phyloP scores from a whole-genome alignment of 2,113 vertebrate genomes.

The Pangasianodon gigas region DNA sequence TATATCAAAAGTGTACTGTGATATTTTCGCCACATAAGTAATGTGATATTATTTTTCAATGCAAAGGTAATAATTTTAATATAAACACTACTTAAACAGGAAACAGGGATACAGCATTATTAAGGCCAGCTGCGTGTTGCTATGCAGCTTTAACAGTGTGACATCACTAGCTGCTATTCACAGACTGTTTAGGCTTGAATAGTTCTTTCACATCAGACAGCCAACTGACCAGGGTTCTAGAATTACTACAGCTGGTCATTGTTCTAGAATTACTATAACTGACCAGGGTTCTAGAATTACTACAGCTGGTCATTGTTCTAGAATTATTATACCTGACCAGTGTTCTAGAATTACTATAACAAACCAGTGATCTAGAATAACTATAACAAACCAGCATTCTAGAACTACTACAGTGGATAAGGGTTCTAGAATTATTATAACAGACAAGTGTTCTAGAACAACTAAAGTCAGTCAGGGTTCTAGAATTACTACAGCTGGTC shows the following conservation, averaged over 20 bases:
- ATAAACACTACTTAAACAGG: no score
- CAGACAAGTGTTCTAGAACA: not conserved
- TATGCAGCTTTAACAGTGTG: no score
- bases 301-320: not conserved
- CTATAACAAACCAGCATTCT: not conserved
- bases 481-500: not conserved
- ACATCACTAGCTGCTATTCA: no score
- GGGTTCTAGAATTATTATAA: not conserved
- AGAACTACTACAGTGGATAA: not conserved
- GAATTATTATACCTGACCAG: not conserved
- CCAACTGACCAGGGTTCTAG: not conserved
- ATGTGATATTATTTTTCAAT: no score
- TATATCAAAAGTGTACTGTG: no score
- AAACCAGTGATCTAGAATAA: not conserved
- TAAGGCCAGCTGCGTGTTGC: no score
- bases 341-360: not conserved
- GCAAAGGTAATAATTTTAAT: no score
- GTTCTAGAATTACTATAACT: not conserved
- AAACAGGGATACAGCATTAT: no score
- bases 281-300: no score
- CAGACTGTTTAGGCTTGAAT: no score
- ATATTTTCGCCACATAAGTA: no score
- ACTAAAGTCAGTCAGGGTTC: not conserved
- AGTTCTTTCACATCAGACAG: no score
- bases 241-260: not conserved